These are phyloP conservation scores for Pempheris klunzingeri DNA, from an alignment of 2,797 vertebrate species.

Conservation along the genomic window DNA sequence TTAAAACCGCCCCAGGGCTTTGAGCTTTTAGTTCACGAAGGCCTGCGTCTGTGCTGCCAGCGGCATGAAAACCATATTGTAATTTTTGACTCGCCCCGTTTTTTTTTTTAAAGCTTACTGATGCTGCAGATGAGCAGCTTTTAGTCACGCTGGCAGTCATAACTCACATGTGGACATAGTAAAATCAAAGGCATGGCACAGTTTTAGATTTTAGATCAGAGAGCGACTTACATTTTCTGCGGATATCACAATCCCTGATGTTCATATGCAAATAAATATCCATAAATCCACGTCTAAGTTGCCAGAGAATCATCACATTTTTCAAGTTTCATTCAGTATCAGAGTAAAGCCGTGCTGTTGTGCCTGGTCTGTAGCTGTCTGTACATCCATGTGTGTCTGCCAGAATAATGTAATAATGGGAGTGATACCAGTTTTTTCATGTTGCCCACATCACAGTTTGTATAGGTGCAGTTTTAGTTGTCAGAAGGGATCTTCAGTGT, in stretches of 20 bases:
- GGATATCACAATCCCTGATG: too few species aligned
- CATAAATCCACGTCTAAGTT: background rate
- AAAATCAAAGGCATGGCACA: background rate
- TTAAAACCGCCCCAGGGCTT: background rate
- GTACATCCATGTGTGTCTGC: too few species aligned
- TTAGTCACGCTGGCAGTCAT: too few species aligned
- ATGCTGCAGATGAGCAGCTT: background rate
- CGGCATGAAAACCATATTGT: background rate
- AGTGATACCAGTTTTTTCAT: too few species aligned
- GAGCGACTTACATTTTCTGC: background rate
- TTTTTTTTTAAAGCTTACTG: background rate
- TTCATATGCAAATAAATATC: background rate
- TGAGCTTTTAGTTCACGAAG: background rate
- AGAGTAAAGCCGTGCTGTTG: background rate
- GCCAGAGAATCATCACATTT: background rate
- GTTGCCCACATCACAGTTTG: background rate
- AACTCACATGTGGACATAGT: background rate
- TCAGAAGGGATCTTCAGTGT: background rate
- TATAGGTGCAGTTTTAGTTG: background rate
- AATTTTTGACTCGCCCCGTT: background rate
- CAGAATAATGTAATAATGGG: too few species aligned
- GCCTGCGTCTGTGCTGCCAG: background rate
- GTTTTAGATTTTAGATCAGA: background rate
- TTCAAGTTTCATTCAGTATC: background rate
- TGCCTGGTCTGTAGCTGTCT: too few species aligned